Percentiles rank a stretch among this genome's conserved stretches.
These are phyloP conservation scores for Panurus biarmicus DNA, from an alignment of 2,113 vertebrate species.

Conservation along the genomic window DNA sequence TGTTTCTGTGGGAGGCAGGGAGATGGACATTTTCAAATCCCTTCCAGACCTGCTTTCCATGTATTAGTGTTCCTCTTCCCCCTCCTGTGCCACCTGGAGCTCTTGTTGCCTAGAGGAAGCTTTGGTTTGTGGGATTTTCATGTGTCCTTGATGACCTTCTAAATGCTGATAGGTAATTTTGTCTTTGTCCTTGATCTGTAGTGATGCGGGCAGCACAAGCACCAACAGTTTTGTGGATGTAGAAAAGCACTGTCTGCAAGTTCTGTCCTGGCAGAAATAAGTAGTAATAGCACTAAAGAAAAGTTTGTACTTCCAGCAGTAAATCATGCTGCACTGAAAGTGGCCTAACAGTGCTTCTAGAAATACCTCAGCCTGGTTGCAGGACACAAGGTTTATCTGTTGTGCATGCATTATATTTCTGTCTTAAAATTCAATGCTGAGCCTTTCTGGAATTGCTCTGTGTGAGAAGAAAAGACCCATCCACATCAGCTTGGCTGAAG, in stretches of 20 bases:
- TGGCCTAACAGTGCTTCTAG: not conserved
- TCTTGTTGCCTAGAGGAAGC: not conserved
- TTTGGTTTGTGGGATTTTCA: not conserved
- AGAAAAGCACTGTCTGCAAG: not conserved
- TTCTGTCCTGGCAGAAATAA: not conserved
- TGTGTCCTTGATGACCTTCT: not conserved
- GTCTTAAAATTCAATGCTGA: not conserved
- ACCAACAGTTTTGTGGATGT: not conserved
- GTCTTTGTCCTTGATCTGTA: not conserved
- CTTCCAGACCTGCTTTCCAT: not conserved
- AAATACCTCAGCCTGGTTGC: not conserved
- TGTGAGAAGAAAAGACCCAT: not conserved
- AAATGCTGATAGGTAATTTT: not conserved
- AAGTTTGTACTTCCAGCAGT: not conserved
- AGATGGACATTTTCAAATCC: not conserved
- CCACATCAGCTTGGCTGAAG: not conserved
- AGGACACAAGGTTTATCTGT: not conserved
- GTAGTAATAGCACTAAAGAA: not conserved
- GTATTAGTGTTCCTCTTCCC: not conserved
- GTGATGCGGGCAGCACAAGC: not conserved
- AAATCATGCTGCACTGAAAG: rapidly evolving
- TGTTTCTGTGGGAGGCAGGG: not conserved
- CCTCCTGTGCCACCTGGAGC: not conserved
- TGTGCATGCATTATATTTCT: not conserved
- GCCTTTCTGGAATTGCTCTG: not conserved